These are phyloP conservation scores for Oophaga sylvatica DNA, from an alignment of 2,797 vertebrate genomes.

Conservation along the genomic window DNA sequence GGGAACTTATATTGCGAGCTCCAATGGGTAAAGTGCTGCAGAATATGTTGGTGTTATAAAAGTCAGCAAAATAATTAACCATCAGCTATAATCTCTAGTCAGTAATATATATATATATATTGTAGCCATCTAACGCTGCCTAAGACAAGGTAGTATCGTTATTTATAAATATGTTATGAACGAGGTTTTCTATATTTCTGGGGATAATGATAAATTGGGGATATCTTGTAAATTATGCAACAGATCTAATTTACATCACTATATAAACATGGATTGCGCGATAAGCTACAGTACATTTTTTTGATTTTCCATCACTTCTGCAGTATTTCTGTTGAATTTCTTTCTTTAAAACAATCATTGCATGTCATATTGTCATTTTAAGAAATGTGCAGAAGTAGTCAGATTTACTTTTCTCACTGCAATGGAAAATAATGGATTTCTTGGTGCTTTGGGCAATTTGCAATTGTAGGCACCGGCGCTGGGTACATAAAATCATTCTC, in stretches of 20 bases:
- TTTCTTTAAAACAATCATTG: conserved; percentile 18
- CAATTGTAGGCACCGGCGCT: conserved; percentile 11
- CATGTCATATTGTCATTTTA: conserved; percentile 40
- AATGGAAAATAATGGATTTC: conserved; percentile 48
- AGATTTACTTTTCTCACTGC: conserved; percentile 36
- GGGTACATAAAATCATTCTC: conserved; percentile 35
- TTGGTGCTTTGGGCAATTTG: conserved; percentile 32
- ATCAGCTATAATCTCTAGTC: too few relatives aligned
- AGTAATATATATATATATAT: not conserved
- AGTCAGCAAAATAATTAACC: too few relatives aligned
- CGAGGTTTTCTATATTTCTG: not conserved
- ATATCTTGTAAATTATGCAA: conserved; percentile 2
- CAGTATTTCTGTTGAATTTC: not conserved
- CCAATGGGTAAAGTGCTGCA: too few relatives aligned
- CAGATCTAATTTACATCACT: conserved; percentile 9
- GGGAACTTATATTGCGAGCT: too few relatives aligned
- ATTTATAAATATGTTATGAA: not conserved
- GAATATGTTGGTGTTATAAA: too few relatives aligned
- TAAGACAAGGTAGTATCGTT: not conserved
- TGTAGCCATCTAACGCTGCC: not conserved
- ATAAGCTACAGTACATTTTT: not conserved
- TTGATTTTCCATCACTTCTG: conserved; percentile 2
- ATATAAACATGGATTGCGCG: conserved; percentile 9
- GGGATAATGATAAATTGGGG: not conserved
- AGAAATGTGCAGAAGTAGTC: conserved; percentile 30